Base-by-base conservation (phyloP, 1,140 invertebrate genomes). In the Dreissena polymorpha region DNA sequence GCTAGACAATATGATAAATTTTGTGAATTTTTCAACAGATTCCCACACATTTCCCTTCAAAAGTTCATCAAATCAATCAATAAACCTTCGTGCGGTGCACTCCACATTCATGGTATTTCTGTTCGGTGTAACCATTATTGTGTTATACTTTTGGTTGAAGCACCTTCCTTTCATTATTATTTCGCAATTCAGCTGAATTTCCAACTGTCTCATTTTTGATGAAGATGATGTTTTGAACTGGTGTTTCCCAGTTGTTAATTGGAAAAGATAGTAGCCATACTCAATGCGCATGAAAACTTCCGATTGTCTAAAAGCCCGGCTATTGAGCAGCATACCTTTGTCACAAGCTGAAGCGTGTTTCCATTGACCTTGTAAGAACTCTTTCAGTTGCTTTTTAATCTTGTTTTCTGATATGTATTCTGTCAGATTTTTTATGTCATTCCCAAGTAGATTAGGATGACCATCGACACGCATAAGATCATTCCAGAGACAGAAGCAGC, bases 11-110 rank as follows among this genome's bases (percentile, higher is more conserved):
- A n/a, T 60, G 16, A 60, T 64, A 49, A 88, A 89, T 72, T 87
- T 89, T 16, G 83, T 86, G 57, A 90, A 89, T 70, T 87, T 81
- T 69, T 86, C 77, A 16, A 88, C 27, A 8, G 89, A 85, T 63
- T 88, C 87, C 10, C 77, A 79, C 6, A 88, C 87, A 80, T 89
- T 84, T 64, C 60, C 50, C 13, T 25, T 27, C 18, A 82, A 76
- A 5, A 88, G 51, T 18, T 85, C 57, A 10, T 80, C 10, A 68
- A 80, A 85, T 27, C 85, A 86, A 57, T 89, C 87, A 51, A 29
- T 70, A 74, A 88, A 88, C 64, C 86, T 76, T 50, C 80, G 73
- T 0, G 86, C 85, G 3, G 88, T 25, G n/a, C 82, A 84, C 13
- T 85, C 29, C 10, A 86, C 70, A 49, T 72, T n/a, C 5, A 50